Evolutionary conservation across 2,113 vertebrate species (phyloP).

Genomic region (Pollimyrus isidori): DNA sequence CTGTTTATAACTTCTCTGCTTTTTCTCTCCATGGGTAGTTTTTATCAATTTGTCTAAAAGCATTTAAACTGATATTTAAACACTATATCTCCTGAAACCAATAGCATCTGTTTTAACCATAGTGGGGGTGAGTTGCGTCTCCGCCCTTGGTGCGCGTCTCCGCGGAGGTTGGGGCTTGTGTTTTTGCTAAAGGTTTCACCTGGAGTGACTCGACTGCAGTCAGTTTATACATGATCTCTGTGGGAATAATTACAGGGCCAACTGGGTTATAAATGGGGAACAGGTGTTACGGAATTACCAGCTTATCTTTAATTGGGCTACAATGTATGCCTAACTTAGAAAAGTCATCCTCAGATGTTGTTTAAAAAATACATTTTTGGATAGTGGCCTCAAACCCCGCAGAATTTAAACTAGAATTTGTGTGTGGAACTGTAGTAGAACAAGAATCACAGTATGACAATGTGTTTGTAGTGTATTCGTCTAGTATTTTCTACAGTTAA

Average conservation of each 20-base stretch:
- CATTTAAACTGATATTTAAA: neutral
- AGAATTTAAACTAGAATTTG: neutral
- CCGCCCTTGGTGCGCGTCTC: neutral
- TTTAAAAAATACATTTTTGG: neutral
- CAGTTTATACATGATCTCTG: neutral
- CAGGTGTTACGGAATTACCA: neutral
- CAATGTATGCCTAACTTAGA: neutral
- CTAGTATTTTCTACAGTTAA: neutral
- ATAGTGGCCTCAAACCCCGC: neutral
- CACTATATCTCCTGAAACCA: neutral
- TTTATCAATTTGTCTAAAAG: neutral
- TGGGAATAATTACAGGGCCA: neutral
- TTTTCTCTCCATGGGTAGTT: neutral
- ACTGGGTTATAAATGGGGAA: neutral
- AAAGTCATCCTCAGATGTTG: neutral
- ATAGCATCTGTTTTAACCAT: neutral
- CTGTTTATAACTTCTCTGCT: neutral
- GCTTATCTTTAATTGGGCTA: neutral
- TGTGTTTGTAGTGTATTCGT: neutral
- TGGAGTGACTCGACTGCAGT: neutral
- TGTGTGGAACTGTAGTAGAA: neutral
- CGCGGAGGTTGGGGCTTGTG: neutral
- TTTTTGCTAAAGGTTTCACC: neutral
- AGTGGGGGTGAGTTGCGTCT: neutral
- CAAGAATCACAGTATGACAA: neutral